Conservation (phyloP, 2,113 vertebrate genomes). For the Phylloscopus trochiloides region DNA sequence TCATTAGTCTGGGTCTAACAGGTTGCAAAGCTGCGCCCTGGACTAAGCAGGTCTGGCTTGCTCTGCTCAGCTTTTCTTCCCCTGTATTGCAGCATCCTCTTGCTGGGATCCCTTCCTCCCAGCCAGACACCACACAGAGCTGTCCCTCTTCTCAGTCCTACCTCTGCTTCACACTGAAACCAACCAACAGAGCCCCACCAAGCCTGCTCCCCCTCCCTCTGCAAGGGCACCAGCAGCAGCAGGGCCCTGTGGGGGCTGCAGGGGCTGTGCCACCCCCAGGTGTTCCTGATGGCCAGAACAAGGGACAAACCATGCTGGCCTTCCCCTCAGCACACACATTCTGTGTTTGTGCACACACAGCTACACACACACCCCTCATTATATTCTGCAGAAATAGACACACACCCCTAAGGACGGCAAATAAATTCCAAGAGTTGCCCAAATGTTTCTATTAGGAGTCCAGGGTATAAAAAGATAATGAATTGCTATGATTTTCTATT, state of each 20-base stretch:
- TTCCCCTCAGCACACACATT: neutral
- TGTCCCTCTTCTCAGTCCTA: neutral
- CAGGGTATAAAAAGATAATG: neutral
- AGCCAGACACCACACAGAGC: neutral
- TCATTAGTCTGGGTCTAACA: neutral
- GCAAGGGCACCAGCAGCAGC: fast-evolving
- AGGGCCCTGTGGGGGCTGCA: neutral
- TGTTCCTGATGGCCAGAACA: fast-evolving
- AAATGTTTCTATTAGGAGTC: neutral
- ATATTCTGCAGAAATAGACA: neutral
- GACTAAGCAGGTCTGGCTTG: neutral
- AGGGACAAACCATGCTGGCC: fast-evolving
- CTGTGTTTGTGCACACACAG: neutral
- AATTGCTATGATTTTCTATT: neutral
- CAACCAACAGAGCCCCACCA: neutral
- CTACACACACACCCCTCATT: no score
- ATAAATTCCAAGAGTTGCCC: neutral
- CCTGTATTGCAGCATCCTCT: fast-evolving
- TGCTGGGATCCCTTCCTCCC: fast-evolving
- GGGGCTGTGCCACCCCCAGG: neutral
- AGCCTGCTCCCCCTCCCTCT: neutral
- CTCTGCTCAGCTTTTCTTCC: neutral
- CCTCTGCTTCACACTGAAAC: neutral
- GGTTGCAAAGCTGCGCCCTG: neutral
- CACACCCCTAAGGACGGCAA: neutral